These are phyloP conservation scores for Atta texana DNA, from an alignment of 1,140 invertebrate species.

Conservation along the genomic window DNA sequence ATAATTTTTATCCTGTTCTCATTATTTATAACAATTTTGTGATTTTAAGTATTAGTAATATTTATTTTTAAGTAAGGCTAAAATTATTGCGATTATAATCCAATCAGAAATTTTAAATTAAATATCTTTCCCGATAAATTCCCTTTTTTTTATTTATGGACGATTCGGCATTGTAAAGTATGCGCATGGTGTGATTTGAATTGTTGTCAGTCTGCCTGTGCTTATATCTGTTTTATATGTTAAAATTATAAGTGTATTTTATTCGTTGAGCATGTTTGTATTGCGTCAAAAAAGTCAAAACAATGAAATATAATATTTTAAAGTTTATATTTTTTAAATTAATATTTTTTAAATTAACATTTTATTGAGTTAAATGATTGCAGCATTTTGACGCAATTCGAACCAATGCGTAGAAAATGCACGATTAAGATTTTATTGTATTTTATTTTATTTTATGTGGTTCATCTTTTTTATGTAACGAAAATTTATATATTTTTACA, in stretches of 20 bases:
- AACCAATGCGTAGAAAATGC: constrained; percentile 27
- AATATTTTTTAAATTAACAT: not conserved
- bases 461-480: constrained; percentile 14
- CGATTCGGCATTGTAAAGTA: constrained; percentile 41
- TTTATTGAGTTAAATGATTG: not conserved
- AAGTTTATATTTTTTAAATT: too few relatives aligned
- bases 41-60: too few relatives aligned
- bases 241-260: constrained; percentile 23
- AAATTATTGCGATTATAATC: too few relatives aligned
- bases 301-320: not conserved
- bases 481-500: constrained; percentile 24
- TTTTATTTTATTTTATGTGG: constrained; percentile 36
- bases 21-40: too few relatives aligned
- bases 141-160: not conserved
- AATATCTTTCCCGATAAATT: not conserved
- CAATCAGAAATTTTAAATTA: not conserved
- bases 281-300: constrained; percentile 9
- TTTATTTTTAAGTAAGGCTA: too few relatives aligned
- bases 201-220: constrained; percentile 34
- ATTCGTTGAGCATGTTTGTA: constrained; percentile 9
- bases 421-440: constrained; percentile 21
- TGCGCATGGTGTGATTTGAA: constrained; percentile 61
- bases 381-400: constrained; percentile 6
- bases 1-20: too few relatives aligned
- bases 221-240: constrained; percentile 24